Conservation (phyloP, 2,797 vertebrate species). For the Poeciliopsis gracilis region DNA sequence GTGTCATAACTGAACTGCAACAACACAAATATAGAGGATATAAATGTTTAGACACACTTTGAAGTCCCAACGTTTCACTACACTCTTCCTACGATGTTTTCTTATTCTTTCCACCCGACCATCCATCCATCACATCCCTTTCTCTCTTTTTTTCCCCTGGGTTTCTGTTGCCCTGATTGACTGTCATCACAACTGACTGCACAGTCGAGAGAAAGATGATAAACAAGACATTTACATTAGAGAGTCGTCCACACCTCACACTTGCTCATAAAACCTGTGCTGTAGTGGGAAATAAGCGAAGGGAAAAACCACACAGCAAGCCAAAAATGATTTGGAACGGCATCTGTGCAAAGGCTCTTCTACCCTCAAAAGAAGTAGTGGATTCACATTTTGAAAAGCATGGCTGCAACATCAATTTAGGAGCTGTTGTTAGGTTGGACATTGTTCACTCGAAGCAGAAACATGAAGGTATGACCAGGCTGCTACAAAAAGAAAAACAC, state of each 20-base stretch:
- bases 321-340: conserved; percentile 20
- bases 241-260: conserved; percentile 30
- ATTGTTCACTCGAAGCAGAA: not conserved
- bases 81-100: not conserved
- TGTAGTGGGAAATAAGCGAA: not conserved
- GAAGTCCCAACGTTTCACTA: not conserved
- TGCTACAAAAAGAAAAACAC: not conserved
- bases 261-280: conserved; percentile 1
- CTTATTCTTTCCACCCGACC: not conserved
- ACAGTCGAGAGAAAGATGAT: conserved; percentile 39
- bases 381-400: not conserved
- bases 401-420: not conserved
- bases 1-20: not conserved
- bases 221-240: conserved; percentile 60
- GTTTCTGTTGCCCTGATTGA: conserved; percentile 39
- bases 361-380: not conserved
- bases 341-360: conserved; percentile 20
- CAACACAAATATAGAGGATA: not conserved
- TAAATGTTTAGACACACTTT: not conserved
- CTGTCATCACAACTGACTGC: conserved; percentile 64
- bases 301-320: conserved; percentile 8
- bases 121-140: conserved; percentile 9
- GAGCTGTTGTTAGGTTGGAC: not conserved
- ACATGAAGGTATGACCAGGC: not conserved
- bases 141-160: not conserved